Evolutionary conservation across 2,888 invertebrate species (phyloP).

Genomic region (Mactromeris polynyma): DNA sequence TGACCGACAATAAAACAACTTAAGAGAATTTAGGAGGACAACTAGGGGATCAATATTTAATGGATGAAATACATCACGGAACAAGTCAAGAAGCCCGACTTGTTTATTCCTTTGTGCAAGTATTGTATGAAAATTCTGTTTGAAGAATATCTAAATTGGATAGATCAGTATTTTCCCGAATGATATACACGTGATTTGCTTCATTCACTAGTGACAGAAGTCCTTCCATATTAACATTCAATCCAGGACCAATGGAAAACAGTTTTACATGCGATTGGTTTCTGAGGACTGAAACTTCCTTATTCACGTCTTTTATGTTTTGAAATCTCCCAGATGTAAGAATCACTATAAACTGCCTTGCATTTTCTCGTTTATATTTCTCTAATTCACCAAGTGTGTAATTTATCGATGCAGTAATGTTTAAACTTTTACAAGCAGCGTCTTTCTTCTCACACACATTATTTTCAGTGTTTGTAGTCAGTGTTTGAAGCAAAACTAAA

Average conservation of each 20-base stretch:
- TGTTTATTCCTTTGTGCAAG: slow-evolving; percentile 4
- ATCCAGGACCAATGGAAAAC: slow-evolving; percentile 28
- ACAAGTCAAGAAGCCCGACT: no score
- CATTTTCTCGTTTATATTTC: background rate
- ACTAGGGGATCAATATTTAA: no score
- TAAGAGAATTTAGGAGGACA: no score
- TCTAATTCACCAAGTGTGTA: background rate
- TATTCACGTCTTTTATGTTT: background rate
- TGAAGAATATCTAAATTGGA: slow-evolving; percentile 21
- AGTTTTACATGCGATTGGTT: background rate
- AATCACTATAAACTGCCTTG: no score
- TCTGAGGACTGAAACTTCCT: background rate
- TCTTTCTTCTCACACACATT: background rate
- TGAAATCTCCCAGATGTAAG: slow-evolving; percentile 25
- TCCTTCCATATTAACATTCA: slow-evolving; percentile 18
- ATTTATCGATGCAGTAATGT: slow-evolving; percentile 26
- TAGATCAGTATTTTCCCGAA: slow-evolving; percentile 2
- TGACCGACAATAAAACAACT: no score
- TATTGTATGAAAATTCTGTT: slow-evolving; percentile 28
- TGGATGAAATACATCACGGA: no score
- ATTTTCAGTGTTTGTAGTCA: background rate
- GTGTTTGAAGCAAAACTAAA: background rate
- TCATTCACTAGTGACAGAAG: slow-evolving; percentile 14
- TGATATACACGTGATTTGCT: slow-evolving; percentile 23
- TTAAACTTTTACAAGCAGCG: background rate